Evolutionary conservation across 2,797 vertebrate genomes (phyloP).

Genomic region (Sardinella longiceps): DNA sequence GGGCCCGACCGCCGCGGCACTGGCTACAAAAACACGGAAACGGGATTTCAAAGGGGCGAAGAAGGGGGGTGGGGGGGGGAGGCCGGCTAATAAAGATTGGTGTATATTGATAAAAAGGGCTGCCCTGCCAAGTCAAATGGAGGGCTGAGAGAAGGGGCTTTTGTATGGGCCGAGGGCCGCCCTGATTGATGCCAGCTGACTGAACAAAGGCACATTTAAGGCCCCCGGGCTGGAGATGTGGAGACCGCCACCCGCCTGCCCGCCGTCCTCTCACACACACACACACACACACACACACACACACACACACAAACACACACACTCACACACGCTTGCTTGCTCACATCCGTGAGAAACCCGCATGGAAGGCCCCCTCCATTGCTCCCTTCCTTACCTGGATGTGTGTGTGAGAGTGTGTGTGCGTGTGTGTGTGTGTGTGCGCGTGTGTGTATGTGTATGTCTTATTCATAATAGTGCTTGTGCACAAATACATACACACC

Average conservation of each 20-base stretch:
- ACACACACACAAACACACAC: neutral
- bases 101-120: constrained; percentile 52
- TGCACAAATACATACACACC: neutral
- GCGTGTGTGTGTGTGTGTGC: neutral
- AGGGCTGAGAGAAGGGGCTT: constrained; percentile 68
- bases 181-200: constrained; percentile 85
- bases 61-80: neutral
- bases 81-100: constrained; percentile 51
- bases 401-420: neutral
- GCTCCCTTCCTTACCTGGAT: neutral
- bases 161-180: constrained; percentile 70
- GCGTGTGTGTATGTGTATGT: neutral
- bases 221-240: constrained; percentile 33
- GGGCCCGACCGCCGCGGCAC: constrained; percentile 19
- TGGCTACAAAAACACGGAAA: constrained; percentile 45
- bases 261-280: constrained; percentile 35
- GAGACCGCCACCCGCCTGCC: neutral
- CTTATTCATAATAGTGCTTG: neutral
- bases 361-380: neutral
- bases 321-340: neutral
- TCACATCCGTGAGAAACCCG: constrained; percentile 7
- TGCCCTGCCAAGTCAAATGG: constrained; percentile 63
- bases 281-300: neutral
- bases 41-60: constrained; percentile 39
- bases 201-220: constrained; percentile 82